Evolutionary conservation across 2,113 vertebrate genomes (phyloP).

Genomic region (Microtus richardsoni): DNA sequence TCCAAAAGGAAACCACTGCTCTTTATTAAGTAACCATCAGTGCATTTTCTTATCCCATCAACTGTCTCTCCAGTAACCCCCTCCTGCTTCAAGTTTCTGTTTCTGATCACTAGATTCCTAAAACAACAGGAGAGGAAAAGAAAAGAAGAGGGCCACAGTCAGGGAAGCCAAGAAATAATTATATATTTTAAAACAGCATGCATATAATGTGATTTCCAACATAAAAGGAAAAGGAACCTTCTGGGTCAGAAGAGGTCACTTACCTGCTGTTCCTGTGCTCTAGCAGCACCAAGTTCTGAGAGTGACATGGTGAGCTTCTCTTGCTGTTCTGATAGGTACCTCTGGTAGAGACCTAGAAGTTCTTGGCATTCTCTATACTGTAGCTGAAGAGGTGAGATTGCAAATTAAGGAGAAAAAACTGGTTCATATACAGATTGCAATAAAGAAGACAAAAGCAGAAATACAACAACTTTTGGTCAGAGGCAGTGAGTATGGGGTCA

Average conservation of each 20-base stretch:
- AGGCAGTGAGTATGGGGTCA: background rate
- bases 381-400: slow-evolving; percentile 92
- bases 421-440: slow-evolving; percentile 38
- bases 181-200: slow-evolving; percentile 10
- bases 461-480: background rate
- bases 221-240: slow-evolving; percentile 25
- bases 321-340: slow-evolving; percentile 96
- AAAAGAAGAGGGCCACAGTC: slow-evolving; percentile 7
- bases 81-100: background rate
- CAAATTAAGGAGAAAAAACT: slow-evolving; percentile 89
- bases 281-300: slow-evolving; percentile 88
- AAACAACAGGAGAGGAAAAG: background rate
- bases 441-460: background rate
- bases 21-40: slow-evolving; percentile 26
- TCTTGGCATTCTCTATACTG: slow-evolving; percentile 98
- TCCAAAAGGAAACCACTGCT: slow-evolving; percentile 31
- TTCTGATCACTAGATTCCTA: background rate
- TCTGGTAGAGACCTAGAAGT: slow-evolving; percentile 96
- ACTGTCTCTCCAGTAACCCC: slow-evolving; percentile 25
- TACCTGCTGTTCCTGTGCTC: slow-evolving; percentile 89
- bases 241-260: slow-evolving; percentile 51
- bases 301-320: slow-evolving; percentile 93
- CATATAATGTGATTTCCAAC: slow-evolving; percentile 10
- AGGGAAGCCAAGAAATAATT: background rate
- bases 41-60: slow-evolving; percentile 29